Conservation (phyloP, 2,797 vertebrate species). For the Hemibagrus guttatus region DNA sequence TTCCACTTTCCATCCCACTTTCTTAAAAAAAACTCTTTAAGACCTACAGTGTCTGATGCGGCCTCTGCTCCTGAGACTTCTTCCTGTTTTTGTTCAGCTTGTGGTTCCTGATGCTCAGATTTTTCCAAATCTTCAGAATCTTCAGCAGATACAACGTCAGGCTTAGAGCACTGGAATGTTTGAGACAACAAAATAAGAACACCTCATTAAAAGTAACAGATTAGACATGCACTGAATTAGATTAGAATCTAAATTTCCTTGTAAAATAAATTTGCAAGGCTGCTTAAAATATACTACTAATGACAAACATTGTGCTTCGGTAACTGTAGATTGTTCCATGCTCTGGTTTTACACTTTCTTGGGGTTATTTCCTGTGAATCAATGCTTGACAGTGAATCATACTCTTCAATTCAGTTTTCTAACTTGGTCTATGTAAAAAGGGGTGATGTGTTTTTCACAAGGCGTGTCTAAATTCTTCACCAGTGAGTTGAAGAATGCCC, state of each 20-base stretch:
- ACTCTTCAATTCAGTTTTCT: not conserved
- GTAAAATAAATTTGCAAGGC: constrained; percentile 2
- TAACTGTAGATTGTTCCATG: not conserved
- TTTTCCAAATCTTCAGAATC: not conserved
- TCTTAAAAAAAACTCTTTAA: not conserved
- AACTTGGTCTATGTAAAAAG: constrained; percentile 16
- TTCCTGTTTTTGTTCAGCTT: constrained; percentile 8
- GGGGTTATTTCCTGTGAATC: not conserved
- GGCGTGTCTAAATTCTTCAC: constrained; percentile 36
- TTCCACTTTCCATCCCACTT: not conserved
- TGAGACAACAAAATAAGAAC: not conserved
- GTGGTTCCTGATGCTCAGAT: constrained; percentile 36
- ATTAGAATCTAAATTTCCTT: not conserved
- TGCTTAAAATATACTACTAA: not conserved
- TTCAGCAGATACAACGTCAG: constrained; percentile 18
- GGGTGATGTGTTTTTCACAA: constrained; percentile 30
- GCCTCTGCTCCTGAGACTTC: constrained; percentile 28
- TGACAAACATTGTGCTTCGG: not conserved
- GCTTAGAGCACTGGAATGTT: constrained; percentile 50
- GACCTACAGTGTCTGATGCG: constrained; percentile 52
- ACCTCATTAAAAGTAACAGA: not conserved
- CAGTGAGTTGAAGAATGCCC: constrained; percentile 26
- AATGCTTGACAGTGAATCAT: not conserved
- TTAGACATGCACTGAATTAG: not conserved
- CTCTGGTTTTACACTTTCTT: not conserved